These are phyloP conservation scores for Phoenicopterus ruber DNA, from an alignment of 2,113 vertebrate species.

Conservation along the genomic window DNA sequence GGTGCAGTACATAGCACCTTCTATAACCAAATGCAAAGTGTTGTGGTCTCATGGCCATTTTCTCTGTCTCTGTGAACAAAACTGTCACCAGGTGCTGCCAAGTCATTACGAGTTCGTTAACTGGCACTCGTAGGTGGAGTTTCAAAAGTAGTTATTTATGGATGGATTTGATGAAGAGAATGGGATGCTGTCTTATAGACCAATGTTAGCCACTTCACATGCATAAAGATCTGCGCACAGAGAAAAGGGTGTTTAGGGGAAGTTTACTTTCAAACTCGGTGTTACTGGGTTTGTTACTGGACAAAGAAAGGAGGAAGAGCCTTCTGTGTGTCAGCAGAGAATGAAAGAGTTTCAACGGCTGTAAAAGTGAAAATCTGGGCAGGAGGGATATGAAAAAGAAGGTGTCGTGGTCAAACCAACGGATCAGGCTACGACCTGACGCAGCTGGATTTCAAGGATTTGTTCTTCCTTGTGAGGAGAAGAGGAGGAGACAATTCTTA, in stretches of 20 bases:
- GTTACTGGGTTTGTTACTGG: not conserved
- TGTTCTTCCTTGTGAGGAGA: not conserved
- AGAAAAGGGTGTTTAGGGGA: not conserved
- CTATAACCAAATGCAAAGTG: not conserved
- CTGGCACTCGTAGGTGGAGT: not conserved
- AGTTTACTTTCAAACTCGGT: not conserved
- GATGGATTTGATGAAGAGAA: not conserved
- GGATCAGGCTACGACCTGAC: not conserved
- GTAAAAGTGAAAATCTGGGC: not conserved
- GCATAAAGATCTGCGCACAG: not conserved
- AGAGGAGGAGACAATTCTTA: not conserved
- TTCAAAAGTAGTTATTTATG: not conserved
- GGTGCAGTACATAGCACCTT: not conserved
- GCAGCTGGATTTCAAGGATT: not conserved
- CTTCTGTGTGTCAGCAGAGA: not conserved
- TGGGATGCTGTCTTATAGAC: not conserved
- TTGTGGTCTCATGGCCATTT: not conserved
- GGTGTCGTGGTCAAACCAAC: not conserved
- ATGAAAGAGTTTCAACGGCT: not conserved
- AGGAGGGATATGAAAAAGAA: not conserved
- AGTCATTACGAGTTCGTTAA: not conserved
- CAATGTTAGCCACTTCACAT: too few relatives aligned
- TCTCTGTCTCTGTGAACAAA: not conserved
- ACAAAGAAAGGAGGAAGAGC: not conserved
- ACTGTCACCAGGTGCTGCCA: not conserved